Evolutionary conservation across 2,888 invertebrate species (phyloP), one percentile per base, ranked within the genome.

Genomic region (Philopedon plagiatum): DNA sequence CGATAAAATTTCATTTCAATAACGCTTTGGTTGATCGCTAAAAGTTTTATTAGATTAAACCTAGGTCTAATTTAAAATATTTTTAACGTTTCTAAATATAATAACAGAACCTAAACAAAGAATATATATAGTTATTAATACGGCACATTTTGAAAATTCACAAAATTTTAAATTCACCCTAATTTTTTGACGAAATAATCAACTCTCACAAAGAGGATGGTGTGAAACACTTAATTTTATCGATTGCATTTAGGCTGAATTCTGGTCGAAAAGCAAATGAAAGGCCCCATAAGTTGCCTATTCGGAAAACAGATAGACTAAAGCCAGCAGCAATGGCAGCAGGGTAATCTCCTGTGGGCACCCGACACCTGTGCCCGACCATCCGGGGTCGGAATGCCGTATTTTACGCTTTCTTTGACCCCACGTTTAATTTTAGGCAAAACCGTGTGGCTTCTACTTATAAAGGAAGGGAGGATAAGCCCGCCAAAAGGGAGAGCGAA

Each of bases 361-460:
- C 46, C 63, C 44, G 67, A 72, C 72, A 72, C 72, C 72, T 72
- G 72, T 67, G 72, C 56, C 37, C 39, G 61, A 61, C 54, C 65
- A 61, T 15, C 65, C 46, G 51, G 49, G 32, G 39, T 54, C 15
- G 26, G 18, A 11, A 44, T 34, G 37, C 56, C 68, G 63, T 68
- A 68, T 73, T 68, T 68, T 68, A 73, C 73, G 73, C 60, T 68
- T 68, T 68, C 73, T 73, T 73, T 68, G 73, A 68, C 68, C 73
- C 68, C 68, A 68, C 64, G 60, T 73, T 73, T 73, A 73, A 73
- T 73, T 73, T 73, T 64, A 73, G 60, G 73, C 68, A 57, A 66
- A 72, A 67, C 67, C 62, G 66, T 71, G 56, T 64, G 71, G 66
- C 66, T 39, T 26, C 15, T 21, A 63, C 63, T 72, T 72, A 63